A percentile compares a stretch with the other conserved stretches of the same genome.
Conservation (phyloP, 2,888 invertebrate species). For the Drosophila merina region DNA sequence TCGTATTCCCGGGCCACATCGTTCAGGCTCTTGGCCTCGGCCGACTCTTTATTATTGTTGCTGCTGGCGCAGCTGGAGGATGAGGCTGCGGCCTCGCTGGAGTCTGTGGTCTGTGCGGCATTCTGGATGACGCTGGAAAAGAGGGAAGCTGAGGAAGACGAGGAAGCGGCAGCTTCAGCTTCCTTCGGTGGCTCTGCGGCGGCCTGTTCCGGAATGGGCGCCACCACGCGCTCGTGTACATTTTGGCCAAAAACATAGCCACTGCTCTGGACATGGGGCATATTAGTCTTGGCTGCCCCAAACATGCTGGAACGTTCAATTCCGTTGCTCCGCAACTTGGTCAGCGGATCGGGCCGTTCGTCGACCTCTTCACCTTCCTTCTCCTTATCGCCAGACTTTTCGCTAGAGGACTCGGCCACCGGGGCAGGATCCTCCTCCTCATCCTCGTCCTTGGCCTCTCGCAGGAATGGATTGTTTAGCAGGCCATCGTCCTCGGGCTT, state of each 20-base stretch:
- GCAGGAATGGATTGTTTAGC: slow-evolving; percentile 80
- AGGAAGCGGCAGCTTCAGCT: slow-evolving; percentile 15
- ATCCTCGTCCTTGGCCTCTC: slow-evolving; percentile 74
- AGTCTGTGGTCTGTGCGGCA: slow-evolving; percentile 83
- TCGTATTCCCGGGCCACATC: slow-evolving; percentile 95
- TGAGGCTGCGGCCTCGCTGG: slow-evolving; percentile 86
- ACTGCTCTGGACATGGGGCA: slow-evolving; percentile 84
- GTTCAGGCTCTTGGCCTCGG: slow-evolving; percentile 86
- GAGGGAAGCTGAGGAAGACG: slow-evolving; percentile 84
- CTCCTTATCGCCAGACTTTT: slow-evolving; percentile 62
- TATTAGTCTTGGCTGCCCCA: slow-evolving; percentile 80
- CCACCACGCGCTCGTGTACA: slow-evolving; percentile 90
- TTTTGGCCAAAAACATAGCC: slow-evolving; percentile 97
- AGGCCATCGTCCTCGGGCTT: slow-evolving; percentile 55
- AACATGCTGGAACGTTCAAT: slow-evolving; percentile 82
- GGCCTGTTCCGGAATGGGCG: slow-evolving; percentile 29
- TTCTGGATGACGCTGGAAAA: slow-evolving; percentile 90
- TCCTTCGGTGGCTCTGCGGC: slow-evolving; percentile 16
- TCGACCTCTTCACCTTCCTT: slow-evolving; percentile 75
- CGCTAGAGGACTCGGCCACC: slow-evolving; percentile 56
- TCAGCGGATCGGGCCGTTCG: slow-evolving; percentile 81
- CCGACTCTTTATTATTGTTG: slow-evolving; percentile 72
- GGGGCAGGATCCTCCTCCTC: slow-evolving; percentile 54
- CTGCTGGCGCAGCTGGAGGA: slow-evolving; percentile 33
- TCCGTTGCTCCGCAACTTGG: slow-evolving; percentile 82